Percentiles rank a stretch among this genome's conserved stretches.
These are phyloP conservation scores for Drosophila picticornis DNA, from an alignment of 2,888 invertebrate species.

Conservation along the genomic window DNA sequence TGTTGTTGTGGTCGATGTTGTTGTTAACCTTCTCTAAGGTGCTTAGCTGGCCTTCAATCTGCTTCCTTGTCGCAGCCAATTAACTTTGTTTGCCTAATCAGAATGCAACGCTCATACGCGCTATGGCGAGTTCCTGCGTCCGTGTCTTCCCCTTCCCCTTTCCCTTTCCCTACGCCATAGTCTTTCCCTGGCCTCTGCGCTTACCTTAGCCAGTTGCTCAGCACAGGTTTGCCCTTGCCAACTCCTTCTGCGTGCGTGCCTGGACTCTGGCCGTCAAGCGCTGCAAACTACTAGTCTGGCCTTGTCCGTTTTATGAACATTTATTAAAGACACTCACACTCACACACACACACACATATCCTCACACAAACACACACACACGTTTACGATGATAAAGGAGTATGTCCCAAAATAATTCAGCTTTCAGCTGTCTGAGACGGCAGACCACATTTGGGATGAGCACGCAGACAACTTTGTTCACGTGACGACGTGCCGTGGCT, in stretches of 20 bases:
- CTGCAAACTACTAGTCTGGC: slow-evolving; percentile 39
- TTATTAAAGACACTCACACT: slow-evolving; percentile 35
- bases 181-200: slow-evolving; percentile 9
- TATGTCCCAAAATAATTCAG: slow-evolving; percentile 34
- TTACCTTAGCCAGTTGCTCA: slow-evolving; percentile 35
- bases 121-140: slow-evolving; percentile 20
- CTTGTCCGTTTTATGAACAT: slow-evolving; percentile 50
- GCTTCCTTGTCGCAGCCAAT: slow-evolving; percentile 66
- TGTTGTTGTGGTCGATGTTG: slow-evolving; percentile 1
- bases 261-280: slow-evolving; percentile 50
- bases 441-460: slow-evolving; percentile 31
- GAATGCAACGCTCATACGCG: slow-evolving; percentile 64
- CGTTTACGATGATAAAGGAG: slow-evolving; percentile 6
- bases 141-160: not conserved
- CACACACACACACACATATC: slow-evolving; percentile 2
- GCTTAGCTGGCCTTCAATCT: slow-evolving; percentile 47
- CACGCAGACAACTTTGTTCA: slow-evolving; percentile 12
- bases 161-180: not conserved
- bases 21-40: slow-evolving; percentile 30
- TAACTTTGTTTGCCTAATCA: slow-evolving; percentile 79
- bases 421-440: slow-evolving; percentile 38
- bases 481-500: slow-evolving; percentile 15
- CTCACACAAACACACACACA: not conserved
- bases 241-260: slow-evolving; percentile 52
- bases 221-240: slow-evolving; percentile 46